These are phyloP conservation scores for Columba livia DNA, from an alignment of 2,113 vertebrate genomes.

Conservation along the genomic window DNA sequence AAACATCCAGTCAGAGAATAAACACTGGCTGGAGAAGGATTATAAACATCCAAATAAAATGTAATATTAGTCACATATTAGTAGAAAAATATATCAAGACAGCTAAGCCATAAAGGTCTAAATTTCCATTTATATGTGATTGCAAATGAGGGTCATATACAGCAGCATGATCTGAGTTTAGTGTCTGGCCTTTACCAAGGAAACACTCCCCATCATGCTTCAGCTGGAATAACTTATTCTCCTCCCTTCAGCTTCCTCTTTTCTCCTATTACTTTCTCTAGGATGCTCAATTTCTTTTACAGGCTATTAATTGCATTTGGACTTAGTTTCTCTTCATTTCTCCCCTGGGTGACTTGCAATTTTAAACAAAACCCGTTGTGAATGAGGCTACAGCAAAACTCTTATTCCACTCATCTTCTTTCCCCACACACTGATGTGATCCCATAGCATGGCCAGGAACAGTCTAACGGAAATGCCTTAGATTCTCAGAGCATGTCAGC, in stretches of 20 bases:
- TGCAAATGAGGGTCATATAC: neutral
- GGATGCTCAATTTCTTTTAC: neutral
- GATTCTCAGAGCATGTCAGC: neutral
- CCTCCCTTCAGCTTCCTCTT: neutral
- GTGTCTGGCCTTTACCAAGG: neutral
- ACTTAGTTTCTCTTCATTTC: neutral
- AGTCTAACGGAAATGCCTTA: accelerated
- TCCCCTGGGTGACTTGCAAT: neutral
- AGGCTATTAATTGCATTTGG: neutral
- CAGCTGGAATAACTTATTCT: neutral
- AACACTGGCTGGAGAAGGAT: neutral
- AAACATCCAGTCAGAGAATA: neutral
- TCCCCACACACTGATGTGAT: neutral
- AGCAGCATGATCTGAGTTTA: neutral
- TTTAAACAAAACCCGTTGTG: neutral
- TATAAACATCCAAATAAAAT: neutral
- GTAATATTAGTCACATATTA: neutral
- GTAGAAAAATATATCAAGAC: neutral
- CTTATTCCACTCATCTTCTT: neutral
- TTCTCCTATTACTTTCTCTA: neutral
- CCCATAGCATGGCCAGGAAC: neutral
- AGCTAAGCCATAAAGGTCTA: neutral
- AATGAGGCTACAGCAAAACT: neutral
- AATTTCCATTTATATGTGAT: neutral
- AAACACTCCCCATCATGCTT: accelerated